Percentiles rank a stretch among this genome's conserved stretches.
These are phyloP conservation scores for Eidolon dupreanum DNA, from an alignment of 2,797 vertebrate genomes.

Conservation along the genomic window DNA sequence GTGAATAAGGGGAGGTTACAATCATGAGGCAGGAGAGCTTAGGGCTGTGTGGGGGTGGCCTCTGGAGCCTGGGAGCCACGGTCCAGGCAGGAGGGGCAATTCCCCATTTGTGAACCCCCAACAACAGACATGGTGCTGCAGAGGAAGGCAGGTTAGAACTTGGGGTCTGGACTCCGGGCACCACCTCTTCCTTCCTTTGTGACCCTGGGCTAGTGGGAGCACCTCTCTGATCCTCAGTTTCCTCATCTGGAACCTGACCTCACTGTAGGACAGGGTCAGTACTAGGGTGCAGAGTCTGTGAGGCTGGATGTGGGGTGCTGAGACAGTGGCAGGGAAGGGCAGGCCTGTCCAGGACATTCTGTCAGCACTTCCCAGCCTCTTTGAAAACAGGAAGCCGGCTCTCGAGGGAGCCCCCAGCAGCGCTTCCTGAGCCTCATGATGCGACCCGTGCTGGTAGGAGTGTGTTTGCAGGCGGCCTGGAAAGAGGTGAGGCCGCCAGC, in stretches of 20 bases:
- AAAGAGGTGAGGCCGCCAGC: background rate
- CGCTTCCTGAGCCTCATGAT: background rate
- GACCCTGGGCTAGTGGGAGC: background rate
- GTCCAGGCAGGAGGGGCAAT: background rate
- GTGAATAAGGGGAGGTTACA: background rate
- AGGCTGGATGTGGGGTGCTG: rapidly evolving
- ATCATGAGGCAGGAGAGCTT: background rate
- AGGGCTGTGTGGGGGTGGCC: background rate
- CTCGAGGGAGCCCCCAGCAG: background rate
- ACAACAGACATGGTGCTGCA: background rate
- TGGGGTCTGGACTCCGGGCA: background rate
- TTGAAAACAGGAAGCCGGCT: slow-evolving; percentile 36
- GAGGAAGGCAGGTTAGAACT: background rate
- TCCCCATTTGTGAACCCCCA: too few relatives aligned
- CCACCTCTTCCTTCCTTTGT: background rate
- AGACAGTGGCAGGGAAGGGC: background rate
- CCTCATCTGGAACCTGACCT: background rate
- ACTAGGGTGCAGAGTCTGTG: rapidly evolving
- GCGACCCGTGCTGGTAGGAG: rapidly evolving
- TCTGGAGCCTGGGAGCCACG: background rate
- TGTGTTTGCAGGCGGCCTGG: background rate
- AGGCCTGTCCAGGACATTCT: background rate
- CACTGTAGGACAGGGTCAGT: too few relatives aligned
- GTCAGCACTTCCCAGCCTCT: background rate
- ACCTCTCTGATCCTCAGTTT: background rate